Conservation (phyloP, 1,140 invertebrate species). For the Odontomachus brunneus region DNA sequence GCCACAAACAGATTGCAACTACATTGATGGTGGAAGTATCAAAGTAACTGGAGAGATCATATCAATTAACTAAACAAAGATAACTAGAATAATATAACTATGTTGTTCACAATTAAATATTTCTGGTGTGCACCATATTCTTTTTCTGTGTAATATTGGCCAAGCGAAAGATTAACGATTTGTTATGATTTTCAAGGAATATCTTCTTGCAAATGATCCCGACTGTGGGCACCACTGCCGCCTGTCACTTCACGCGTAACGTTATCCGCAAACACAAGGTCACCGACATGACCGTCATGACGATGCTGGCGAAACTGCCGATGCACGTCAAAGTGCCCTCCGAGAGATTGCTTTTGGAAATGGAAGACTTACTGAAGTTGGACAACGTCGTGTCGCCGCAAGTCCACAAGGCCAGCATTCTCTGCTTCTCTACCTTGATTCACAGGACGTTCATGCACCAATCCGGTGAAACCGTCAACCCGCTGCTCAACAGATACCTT, state of each 20-base stretch:
- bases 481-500: slow-evolving; percentile 65
- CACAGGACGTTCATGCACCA: slow-evolving; percentile 76
- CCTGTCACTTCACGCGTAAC: slow-evolving; percentile 78
- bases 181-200: slow-evolving; percentile 68
- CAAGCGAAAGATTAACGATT: neutral
- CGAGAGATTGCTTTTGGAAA: slow-evolving; percentile 78
- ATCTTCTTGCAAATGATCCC: slow-evolving; percentile 82
- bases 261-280: slow-evolving; percentile 77
- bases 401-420: slow-evolving; percentile 77
- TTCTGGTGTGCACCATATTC: too few relatives aligned
- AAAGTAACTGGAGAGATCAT: too few relatives aligned
- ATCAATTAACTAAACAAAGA: too few relatives aligned
- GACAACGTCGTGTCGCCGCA: slow-evolving; percentile 55
- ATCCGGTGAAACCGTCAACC: neutral
- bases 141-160: too few relatives aligned
- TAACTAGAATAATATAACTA: too few relatives aligned
- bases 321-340: slow-evolving; percentile 78
- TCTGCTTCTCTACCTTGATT: slow-evolving; percentile 81
- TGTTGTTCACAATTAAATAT: too few relatives aligned
- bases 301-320: slow-evolving; percentile 80
- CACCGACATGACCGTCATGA: slow-evolving; percentile 67
- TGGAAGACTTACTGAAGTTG: slow-evolving; percentile 77
- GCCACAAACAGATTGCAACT: too few relatives aligned
- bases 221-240: slow-evolving; percentile 81
- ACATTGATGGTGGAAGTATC: too few relatives aligned